A percentile compares a stretch with the other conserved stretches of the same genome.
Conservation (phyloP, 2,888 invertebrate species). For the Neoascia interrupta region DNA sequence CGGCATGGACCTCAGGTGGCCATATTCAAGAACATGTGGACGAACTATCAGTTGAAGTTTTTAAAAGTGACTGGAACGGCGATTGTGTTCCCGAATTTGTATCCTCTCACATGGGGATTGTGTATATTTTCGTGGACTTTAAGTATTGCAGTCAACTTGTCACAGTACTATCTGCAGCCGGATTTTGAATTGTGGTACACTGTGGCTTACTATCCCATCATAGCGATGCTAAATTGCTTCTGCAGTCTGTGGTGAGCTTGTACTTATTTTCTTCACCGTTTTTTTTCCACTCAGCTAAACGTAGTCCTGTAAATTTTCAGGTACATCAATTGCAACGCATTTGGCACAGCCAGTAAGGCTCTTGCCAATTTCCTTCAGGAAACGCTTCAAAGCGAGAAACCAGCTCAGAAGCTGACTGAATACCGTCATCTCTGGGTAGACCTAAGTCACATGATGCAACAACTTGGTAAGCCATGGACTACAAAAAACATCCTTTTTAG, state of each 20-base stretch:
- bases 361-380: conserved; percentile 83
- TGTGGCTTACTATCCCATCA: conserved; percentile 86
- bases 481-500: too few species aligned
- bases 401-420: conserved; percentile 84
- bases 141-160: conserved; percentile 84
- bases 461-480: conserved; percentile 82
- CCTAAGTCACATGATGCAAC: conserved; percentile 89
- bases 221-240: conserved; percentile 87
- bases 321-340: conserved; percentile 85
- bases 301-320: conserved; percentile 74
- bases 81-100: conserved; percentile 84
- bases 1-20: conserved; percentile 86
- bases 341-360: conserved; percentile 84
- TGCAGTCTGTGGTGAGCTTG: conserved; percentile 84
- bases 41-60: conserved; percentile 84
- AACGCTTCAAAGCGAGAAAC: conserved; percentile 83
- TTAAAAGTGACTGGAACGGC: conserved; percentile 81
- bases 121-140: conserved; percentile 85
- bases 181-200: conserved; percentile 88
- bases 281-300: too few species aligned
- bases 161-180: conserved; percentile 86
- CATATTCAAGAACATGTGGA: conserved; percentile 90
- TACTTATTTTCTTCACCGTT: too few species aligned
- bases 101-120: conserved; percentile 83
- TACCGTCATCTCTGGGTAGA: conserved; percentile 87